Conservation (phyloP, 2,113 vertebrate species). For the Dipodomys ordii region DNA sequence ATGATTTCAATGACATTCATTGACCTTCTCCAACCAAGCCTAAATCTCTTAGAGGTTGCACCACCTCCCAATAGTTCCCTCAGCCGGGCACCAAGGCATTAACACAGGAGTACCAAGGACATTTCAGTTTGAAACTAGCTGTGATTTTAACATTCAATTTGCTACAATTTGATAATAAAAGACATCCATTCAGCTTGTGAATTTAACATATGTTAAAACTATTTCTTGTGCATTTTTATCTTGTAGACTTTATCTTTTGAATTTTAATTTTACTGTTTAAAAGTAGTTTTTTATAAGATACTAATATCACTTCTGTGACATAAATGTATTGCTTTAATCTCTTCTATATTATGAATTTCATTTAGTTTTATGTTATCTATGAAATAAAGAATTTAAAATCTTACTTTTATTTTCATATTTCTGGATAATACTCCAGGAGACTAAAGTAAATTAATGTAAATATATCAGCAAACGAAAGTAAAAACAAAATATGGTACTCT, state of each 20-base stretch:
- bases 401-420: background rate
- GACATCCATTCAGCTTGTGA: background rate
- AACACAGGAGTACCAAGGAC: fast-evolving
- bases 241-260: background rate
- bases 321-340: background rate
- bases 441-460: background rate
- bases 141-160: background rate
- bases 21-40: background rate
- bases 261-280: constrained; percentile 10
- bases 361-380: background rate
- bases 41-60: too few species aligned
- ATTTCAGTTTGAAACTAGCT: background rate
- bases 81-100: background rate
- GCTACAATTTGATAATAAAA: background rate
- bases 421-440: background rate
- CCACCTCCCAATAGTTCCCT: background rate
- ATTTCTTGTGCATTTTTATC: background rate
- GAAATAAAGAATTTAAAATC: background rate
- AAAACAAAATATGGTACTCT: background rate
- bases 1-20: too few species aligned
- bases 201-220: background rate
- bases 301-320: constrained; percentile 5
- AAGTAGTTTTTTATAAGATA: background rate
- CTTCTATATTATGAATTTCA: background rate
- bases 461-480: background rate